phyloP scores from a whole-genome alignment of 2,797 vertebrate species.

The Geotrypetes seraphini region DNA sequence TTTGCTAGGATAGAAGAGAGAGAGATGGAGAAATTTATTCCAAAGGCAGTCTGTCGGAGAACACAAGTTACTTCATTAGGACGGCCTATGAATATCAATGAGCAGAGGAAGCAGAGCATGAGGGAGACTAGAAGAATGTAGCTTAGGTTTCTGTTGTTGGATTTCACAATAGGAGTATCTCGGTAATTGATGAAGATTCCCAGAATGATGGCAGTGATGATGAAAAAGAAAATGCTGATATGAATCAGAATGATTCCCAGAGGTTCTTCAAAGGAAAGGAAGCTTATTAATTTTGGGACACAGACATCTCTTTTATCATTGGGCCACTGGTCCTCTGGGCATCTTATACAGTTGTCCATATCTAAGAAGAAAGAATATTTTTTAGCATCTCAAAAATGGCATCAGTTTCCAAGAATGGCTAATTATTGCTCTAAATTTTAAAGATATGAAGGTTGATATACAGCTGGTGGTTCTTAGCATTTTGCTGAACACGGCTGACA shows the following conservation, averaged over 20 bases:
- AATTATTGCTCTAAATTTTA: too few species aligned
- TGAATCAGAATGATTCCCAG: not conserved
- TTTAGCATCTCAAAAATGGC: too few species aligned
- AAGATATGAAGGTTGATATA: too few species aligned
- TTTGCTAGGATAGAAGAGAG: too few species aligned
- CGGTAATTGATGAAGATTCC: not conserved
- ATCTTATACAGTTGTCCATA: not conserved
- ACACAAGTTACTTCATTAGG: not conserved
- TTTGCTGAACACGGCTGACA: too few species aligned
- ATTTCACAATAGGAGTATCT: not conserved
- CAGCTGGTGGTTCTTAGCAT: too few species aligned
- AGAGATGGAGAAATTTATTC: too few species aligned
- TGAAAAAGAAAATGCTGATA: not conserved
- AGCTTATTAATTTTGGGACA: not conserved
- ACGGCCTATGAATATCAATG: constrained; percentile 4
- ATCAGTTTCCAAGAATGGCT: too few species aligned
- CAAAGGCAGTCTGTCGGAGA: too few species aligned
- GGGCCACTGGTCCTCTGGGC: constrained; percentile 3
- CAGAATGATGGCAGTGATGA: not conserved
- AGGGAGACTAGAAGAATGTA: constrained; percentile 1
- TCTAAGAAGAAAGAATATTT: constrained; percentile 4
- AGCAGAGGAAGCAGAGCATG: constrained; percentile 2
- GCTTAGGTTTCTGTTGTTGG: constrained; percentile 5
- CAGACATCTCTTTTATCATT: not conserved
- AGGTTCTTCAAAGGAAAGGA: constrained; percentile 2